Evolutionary conservation across 1,140 invertebrate genomes (phyloP).

Genomic region (Metaphire vulgaris): DNA sequence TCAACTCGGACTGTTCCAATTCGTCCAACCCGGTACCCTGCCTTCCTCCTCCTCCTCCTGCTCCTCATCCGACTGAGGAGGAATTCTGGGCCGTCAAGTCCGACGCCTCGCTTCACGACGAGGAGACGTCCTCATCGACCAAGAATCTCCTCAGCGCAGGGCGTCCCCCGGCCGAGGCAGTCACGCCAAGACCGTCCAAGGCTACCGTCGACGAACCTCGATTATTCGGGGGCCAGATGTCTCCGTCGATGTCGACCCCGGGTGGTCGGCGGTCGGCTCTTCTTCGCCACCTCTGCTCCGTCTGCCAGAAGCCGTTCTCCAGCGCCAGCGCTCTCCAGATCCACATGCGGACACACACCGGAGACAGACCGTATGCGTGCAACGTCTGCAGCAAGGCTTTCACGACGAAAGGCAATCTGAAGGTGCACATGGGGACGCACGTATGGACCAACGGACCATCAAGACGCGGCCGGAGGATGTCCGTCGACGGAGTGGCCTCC

Average conservation of each 20-base stretch:
- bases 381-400: slow-evolving; percentile 70
- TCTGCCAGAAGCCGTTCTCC: slow-evolving; percentile 96
- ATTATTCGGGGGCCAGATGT: not conserved
- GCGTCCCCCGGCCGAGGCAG: not conserved
- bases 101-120: not conserved
- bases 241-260: not conserved
- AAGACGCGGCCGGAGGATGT: slow-evolving; percentile 84
- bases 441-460: slow-evolving; percentile 93
- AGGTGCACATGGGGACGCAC: slow-evolving; percentile 97
- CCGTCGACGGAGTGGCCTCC: slow-evolving; percentile 60
- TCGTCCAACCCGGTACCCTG: not conserved
- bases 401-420: slow-evolving; percentile 96
- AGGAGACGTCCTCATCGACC: not conserved
- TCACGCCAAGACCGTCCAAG: not conserved
- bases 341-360: slow-evolving; percentile 96
- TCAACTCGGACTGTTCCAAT: slow-evolving; percentile 50
- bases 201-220: not conserved
- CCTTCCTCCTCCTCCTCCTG: not conserved
- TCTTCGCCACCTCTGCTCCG: slow-evolving; percentile 88
- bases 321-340: slow-evolving; percentile 90
- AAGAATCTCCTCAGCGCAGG: not conserved
- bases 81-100: not conserved
- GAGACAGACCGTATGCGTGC: slow-evolving; percentile 94
- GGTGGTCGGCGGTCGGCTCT: not conserved
- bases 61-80: too few relatives aligned